A percentile compares a stretch with the other conserved stretches of the same genome.
These are phyloP conservation scores for Drosophila monieri DNA, from an alignment of 2,888 invertebrate species.

Conservation along the genomic window DNA sequence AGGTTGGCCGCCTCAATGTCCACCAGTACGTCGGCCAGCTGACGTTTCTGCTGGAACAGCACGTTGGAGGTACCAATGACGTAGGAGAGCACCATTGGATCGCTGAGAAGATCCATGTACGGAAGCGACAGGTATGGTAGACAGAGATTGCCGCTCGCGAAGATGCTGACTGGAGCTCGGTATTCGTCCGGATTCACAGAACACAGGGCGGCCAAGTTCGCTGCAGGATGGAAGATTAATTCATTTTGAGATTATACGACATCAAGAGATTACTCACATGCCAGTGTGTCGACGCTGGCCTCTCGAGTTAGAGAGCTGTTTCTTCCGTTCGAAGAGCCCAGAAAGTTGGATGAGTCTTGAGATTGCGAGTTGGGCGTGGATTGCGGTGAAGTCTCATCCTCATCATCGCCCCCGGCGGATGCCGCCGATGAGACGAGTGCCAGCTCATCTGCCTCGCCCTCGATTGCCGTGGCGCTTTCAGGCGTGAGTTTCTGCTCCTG, in stretches of 20 bases:
- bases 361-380: constrained; percentile 63
- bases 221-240: constrained; percentile 49
- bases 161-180: constrained; percentile 94
- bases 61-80: constrained; percentile 99
- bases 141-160: constrained; percentile 95
- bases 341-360: constrained; percentile 60
- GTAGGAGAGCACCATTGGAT: constrained; percentile 93
- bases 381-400: constrained; percentile 67
- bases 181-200: constrained; percentile 85
- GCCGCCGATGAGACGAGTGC: constrained; percentile 67
- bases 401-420: constrained; percentile 61
- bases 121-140: constrained; percentile 98
- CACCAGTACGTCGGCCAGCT: constrained; percentile 95
- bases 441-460: constrained; percentile 60
- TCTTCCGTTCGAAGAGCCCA: constrained; percentile 65
- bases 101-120: constrained; percentile 95
- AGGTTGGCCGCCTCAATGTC: constrained; percentile 94
- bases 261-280: constrained; percentile 81
- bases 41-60: constrained; percentile 97
- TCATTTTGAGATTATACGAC: not conserved
- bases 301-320: constrained; percentile 87
- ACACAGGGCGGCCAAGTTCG: constrained; percentile 78
- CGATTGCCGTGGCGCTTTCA: constrained; percentile 36
- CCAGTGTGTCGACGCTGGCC: constrained; percentile 87
- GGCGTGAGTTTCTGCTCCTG: constrained; percentile 47